Evolutionary conservation across 2,113 vertebrate genomes (phyloP).

Genomic region (Leptodactylus fuscus): DNA sequence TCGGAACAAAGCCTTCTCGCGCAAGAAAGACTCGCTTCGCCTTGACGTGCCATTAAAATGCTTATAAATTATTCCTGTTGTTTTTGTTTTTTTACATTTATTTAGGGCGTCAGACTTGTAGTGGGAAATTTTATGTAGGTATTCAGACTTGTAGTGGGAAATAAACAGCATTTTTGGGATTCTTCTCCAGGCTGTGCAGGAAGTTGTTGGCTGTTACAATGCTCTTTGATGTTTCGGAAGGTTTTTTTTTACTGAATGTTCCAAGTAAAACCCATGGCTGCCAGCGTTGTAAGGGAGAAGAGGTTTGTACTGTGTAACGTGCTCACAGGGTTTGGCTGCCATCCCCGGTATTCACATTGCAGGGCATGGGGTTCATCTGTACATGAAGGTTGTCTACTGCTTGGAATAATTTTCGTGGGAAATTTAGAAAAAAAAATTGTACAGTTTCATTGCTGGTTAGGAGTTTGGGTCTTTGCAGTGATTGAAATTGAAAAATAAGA

Average conservation of each 20-base stretch:
- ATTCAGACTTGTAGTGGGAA: not conserved
- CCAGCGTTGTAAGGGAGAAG: not conserved
- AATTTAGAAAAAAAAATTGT: not conserved
- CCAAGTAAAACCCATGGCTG: not conserved
- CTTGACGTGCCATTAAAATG: not conserved
- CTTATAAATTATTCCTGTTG: not conserved
- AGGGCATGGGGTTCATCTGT: not conserved
- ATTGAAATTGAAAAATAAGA: too few relatives aligned
- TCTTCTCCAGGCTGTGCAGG: slow-evolving; percentile 16
- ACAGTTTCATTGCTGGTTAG: too few relatives aligned
- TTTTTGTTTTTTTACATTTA: too few relatives aligned
- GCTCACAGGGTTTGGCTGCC: not conserved
- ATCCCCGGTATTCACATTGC: not conserved
- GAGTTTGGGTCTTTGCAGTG: too few relatives aligned
- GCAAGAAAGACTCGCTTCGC: not conserved
- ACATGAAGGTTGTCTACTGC: not conserved
- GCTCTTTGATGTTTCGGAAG: slow-evolving; percentile 15
- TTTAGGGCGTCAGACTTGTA: too few relatives aligned
- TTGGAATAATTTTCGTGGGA: not conserved
- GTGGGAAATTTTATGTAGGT: not conserved
- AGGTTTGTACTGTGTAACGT: not conserved
- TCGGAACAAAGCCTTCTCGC: not conserved
- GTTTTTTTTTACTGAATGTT: slow-evolving; percentile 7
- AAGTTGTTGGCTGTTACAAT: slow-evolving; percentile 14
- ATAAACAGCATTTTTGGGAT: slow-evolving; percentile 26